Evolutionary conservation across 2,888 invertebrate species (phyloP).

Genomic region (Trichogramma evanescens): DNA sequence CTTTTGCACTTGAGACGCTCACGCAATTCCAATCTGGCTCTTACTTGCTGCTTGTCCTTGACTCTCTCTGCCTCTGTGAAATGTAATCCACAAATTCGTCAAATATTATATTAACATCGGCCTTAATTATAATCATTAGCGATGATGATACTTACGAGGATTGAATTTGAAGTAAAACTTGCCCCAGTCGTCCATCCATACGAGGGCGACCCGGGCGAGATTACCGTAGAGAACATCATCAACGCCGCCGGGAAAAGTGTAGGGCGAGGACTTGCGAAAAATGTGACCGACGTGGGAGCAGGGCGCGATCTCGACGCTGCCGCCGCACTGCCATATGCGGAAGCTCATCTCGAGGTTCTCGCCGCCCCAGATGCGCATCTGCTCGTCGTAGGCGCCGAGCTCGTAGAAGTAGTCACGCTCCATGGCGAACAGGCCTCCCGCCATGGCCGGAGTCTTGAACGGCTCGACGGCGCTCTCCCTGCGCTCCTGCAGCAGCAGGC

Average conservation of each 20-base stretch:
- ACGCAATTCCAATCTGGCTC: constrained; percentile 60
- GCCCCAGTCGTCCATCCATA: constrained; percentile 98
- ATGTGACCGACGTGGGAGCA: constrained; percentile 92
- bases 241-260: constrained; percentile 90
- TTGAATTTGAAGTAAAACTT: constrained; percentile 86
- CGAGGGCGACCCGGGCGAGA: constrained; percentile 84
- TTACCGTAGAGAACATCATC: constrained; percentile 82
- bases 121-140: neutral
- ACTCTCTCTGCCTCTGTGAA: constrained; percentile 54
- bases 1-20: constrained; percentile 72
- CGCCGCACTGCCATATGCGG: constrained; percentile 93
- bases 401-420: constrained; percentile 79
- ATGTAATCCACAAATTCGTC: neutral
- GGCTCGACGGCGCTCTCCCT: constrained; percentile 61
- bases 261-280: constrained; percentile 88
- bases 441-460: constrained; percentile 83
- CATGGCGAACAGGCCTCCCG: constrained; percentile 89
- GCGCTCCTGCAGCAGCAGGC: constrained; percentile 57
- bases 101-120: neutral
- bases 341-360: constrained; percentile 97
- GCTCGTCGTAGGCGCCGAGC: constrained; percentile 66
- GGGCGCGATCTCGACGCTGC: constrained; percentile 80
- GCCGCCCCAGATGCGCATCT: constrained; percentile 91
- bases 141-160: constrained; percentile 46
- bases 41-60: constrained; percentile 57